Base-by-base conservation (phyloP, 2,888 invertebrate species). In the Yponomeuta evonymella region DNA sequence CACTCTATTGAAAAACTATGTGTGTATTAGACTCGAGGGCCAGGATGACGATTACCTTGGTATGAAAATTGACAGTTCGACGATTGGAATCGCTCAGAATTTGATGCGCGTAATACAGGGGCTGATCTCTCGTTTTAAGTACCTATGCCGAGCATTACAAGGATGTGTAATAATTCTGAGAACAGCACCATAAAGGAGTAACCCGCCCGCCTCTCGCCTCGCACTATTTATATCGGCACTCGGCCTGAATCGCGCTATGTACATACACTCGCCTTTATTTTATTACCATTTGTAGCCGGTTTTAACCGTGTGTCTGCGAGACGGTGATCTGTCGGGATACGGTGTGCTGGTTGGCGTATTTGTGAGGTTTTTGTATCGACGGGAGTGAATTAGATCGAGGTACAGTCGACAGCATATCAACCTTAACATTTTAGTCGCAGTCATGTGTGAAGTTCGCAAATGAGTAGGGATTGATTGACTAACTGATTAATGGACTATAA, bases 141-240 rank as follows among this genome's bases (percentile, higher is more conserved):
- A n/a, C n/a, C n/a, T n/a, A 36, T 36, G 36, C 36, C 2, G 36
- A 36, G 4, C 36, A 36, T 36, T 36, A 36, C 36, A 36, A 36
- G 36, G 36, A 15, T 15, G 62, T 62, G 12, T 15, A 62, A 23
- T 15, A 62, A 62, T 15, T 2, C 1, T 63, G 9, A 23, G 8
- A 63, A 63, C 5, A 63, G 63, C 23, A 63, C 8, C 23, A 63
- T 0, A 23, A 8, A 30, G 67, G 43, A 67, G 23, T 15, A 48
- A 23, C 36, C 67, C n/a, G 80, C 80, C 75, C 74, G 75, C 75
- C 80, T 79, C 84, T 84, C 86, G 84, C 82, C 85, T 84, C 85
- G 86, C 87, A 90, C 90, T 91, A 90, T 90, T 91, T 91, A 91
- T 90, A 90, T 88, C 89, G 82, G 82, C 85, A 85, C 85, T 79